Conservation (phyloP, 1,140 invertebrate genomes). For the Formica exsecta region DNA sequence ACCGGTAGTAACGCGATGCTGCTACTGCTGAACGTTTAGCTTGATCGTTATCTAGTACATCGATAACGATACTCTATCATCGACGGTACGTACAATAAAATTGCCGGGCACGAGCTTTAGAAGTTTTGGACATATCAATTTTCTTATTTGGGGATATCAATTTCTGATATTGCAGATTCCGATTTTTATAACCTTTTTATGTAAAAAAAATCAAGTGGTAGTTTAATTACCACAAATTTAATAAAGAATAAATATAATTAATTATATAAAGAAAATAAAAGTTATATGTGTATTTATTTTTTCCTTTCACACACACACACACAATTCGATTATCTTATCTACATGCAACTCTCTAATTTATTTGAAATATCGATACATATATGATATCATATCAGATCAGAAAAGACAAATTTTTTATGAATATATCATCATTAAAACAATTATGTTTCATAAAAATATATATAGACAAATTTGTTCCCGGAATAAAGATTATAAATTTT, state of each 20-base stretch:
- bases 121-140: not conserved
- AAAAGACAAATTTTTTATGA: not conserved
- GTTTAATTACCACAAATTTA: too few species aligned
- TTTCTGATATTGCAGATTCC: not conserved
- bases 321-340: not conserved
- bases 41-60: slow-evolving; percentile 64
- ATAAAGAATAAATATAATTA: too few species aligned
- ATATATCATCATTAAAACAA: not conserved
- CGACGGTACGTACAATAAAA: not conserved
- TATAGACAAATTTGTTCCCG: too few species aligned
- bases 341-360: not conserved
- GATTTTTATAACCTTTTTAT: not conserved
- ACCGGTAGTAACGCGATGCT: slow-evolving; percentile 6
- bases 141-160: not conserved
- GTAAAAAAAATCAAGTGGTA: not conserved
- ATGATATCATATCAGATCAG: too few species aligned
- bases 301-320: not conserved
- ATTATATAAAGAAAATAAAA: too few species aligned
- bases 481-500: too few species aligned
- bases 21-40: slow-evolving; percentile 1
- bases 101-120: not conserved
- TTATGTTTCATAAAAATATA: not conserved
- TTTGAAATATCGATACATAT: not conserved
- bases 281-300: not conserved
- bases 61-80: slow-evolving; percentile 72